These are phyloP conservation scores for Strigops habroptila DNA, from an alignment of 2,113 vertebrate genomes.

Conservation along the genomic window DNA sequence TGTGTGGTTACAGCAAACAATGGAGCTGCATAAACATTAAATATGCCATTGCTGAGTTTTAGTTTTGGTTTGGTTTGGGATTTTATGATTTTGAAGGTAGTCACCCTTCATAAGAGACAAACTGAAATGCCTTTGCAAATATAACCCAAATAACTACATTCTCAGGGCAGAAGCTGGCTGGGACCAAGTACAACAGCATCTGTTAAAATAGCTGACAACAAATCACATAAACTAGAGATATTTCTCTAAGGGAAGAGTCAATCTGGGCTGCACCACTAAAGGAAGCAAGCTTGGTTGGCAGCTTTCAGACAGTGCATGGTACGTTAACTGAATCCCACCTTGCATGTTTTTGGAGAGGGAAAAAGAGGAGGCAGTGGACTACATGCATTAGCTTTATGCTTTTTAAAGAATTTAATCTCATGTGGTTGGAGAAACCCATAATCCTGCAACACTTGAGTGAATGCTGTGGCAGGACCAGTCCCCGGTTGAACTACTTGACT, in stretches of 20 bases:
- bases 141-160: background rate
- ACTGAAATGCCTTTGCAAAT: background rate
- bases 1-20: background rate
- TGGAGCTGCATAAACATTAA: background rate
- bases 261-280: background rate
- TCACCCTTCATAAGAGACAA: background rate
- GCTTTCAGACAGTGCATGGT: background rate
- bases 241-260: background rate
- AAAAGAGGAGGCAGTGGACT: background rate
- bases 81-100: background rate
- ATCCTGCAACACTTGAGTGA: background rate
- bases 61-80: background rate
- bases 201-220: background rate
- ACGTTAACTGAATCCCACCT: background rate
- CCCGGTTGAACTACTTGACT: background rate
- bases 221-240: background rate
- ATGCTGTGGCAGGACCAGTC: background rate
- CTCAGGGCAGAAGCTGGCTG: background rate
- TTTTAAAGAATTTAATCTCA: background rate
- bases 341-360: background rate
- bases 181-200: background rate
- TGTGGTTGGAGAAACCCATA: background rate
- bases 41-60: background rate
- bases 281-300: background rate
- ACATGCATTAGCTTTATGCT: background rate